Evolutionary conservation across 1,140 invertebrate species (phyloP).

Genomic region (Brachionus rotundiformis): DNA sequence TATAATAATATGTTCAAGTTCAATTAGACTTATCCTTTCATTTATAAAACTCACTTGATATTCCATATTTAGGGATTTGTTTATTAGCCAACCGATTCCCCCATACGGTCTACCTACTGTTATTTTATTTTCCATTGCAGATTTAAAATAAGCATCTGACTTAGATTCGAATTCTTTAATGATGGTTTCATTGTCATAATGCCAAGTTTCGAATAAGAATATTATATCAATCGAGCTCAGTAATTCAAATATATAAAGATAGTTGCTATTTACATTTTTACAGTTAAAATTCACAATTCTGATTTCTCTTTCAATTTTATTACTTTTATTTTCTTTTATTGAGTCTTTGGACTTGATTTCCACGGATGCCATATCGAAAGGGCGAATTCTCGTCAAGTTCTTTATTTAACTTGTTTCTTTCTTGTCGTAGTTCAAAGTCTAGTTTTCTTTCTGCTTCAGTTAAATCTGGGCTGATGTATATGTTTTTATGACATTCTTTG

Average conservation of each 20-base stretch:
- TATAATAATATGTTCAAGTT: not conserved
- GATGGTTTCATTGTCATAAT: not conserved
- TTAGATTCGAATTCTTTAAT: not conserved
- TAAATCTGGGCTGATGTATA: no score
- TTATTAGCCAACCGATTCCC: not conserved
- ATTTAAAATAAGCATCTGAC: not conserved
- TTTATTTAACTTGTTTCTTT: no score
- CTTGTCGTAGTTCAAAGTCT: no score
- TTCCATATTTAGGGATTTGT: not conserved
- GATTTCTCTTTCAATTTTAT: not conserved
- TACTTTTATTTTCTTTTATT: no score
- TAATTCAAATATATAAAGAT: not conserved
- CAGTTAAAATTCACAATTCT: conserved; percentile 26
- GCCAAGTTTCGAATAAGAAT: conserved; percentile 32
- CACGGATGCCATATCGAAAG: no score
- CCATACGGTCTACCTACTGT: not conserved
- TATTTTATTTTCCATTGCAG: conserved; percentile 5
- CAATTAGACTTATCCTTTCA: not conserved
- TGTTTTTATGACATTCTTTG: no score
- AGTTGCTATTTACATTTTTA: conserved; percentile 30
- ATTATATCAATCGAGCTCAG: not conserved
- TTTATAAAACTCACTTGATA: not conserved
- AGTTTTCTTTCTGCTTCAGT: no score
- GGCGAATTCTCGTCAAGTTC: no score
- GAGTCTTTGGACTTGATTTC: no score